Conservation (phyloP, 2,113 vertebrate genomes). For the Hippocampus comes region DNA sequence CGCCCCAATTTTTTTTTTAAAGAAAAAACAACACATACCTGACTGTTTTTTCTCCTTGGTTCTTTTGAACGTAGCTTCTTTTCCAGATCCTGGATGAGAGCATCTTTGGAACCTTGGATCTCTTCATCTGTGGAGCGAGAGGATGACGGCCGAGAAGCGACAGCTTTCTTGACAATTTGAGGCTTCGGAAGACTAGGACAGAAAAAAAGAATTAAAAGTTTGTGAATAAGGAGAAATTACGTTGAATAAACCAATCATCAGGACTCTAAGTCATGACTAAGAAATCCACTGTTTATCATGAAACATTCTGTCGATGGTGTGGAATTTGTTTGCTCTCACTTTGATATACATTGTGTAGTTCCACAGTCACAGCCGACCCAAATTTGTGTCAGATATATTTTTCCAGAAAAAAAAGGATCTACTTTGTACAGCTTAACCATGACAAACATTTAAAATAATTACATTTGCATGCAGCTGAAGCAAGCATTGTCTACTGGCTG, state of each 20-base stretch:
- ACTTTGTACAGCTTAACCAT: not conserved
- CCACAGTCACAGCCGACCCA: not conserved
- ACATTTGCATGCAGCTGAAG: not conserved
- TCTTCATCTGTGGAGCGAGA: conserved; percentile 84
- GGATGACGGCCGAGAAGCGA: conserved; percentile 71
- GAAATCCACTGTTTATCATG: no score
- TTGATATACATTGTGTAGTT: not conserved
- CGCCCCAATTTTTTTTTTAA: no score
- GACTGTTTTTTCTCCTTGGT: conserved; percentile 81
- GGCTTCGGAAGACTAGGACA: conserved; percentile 76
- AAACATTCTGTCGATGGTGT: not conserved
- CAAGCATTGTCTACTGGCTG: not conserved
- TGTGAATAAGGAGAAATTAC: not conserved
- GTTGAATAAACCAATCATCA: not conserved
- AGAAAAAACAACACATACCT: conserved; percentile 66
- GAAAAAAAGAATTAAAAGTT: not conserved
- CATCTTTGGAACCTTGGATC: conserved; percentile 93
- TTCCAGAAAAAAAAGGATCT: not conserved
- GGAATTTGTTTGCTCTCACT: not conserved
- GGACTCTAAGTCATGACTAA: no score
- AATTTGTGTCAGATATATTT: not conserved
- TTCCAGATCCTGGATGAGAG: conserved; percentile 93
- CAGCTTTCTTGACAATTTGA: conserved; percentile 75
- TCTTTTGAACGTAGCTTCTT: conserved; percentile 90
- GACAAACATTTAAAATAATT: not conserved